These are phyloP conservation scores for Subacronicta megacephala DNA, from an alignment of 2,888 invertebrate species.

Conservation along the genomic window DNA sequence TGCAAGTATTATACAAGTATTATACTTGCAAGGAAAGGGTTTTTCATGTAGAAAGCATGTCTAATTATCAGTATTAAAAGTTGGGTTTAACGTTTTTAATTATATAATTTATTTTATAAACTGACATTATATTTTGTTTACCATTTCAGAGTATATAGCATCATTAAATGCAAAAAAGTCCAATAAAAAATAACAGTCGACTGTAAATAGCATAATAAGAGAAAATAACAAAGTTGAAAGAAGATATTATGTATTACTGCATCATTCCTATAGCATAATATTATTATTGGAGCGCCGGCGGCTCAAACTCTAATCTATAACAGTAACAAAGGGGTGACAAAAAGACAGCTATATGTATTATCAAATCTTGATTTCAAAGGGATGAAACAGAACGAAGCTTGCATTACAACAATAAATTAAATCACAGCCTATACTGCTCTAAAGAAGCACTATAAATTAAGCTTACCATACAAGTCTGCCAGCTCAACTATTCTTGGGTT, in stretches of 20 bases:
- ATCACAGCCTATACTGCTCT: too few relatives aligned
- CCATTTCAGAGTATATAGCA: slow-evolving; percentile 86
- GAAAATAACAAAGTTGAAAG: slow-evolving; percentile 42
- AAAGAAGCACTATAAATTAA: too few relatives aligned
- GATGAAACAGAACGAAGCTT: too few relatives aligned
- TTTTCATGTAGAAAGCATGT: too few relatives aligned
- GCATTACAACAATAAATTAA: too few relatives aligned
- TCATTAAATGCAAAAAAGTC: slow-evolving; percentile 80
- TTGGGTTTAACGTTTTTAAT: too few relatives aligned
- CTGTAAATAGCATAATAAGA: slow-evolving; percentile 59
- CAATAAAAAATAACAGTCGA: slow-evolving; percentile 79
- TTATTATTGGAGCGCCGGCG: slow-evolving; percentile 34
- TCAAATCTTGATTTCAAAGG: too few relatives aligned
- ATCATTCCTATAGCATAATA: slow-evolving; percentile 61
- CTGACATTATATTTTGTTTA: slow-evolving; percentile 74
- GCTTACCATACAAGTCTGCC: too few relatives aligned
- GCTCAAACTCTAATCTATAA: slow-evolving; percentile 35
- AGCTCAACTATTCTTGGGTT: too few relatives aligned
- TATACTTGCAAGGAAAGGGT: too few relatives aligned
- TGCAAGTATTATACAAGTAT: too few relatives aligned
- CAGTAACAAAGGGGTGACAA: slow-evolving; percentile 23
- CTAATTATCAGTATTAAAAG: too few relatives aligned
- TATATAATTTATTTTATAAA: slow-evolving; percentile 13
- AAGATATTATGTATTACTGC: slow-evolving; percentile 49
- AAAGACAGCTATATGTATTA: background rate